phyloP scores from a whole-genome alignment of 1,140 invertebrate species.

The Drosophila obscura region DNA sequence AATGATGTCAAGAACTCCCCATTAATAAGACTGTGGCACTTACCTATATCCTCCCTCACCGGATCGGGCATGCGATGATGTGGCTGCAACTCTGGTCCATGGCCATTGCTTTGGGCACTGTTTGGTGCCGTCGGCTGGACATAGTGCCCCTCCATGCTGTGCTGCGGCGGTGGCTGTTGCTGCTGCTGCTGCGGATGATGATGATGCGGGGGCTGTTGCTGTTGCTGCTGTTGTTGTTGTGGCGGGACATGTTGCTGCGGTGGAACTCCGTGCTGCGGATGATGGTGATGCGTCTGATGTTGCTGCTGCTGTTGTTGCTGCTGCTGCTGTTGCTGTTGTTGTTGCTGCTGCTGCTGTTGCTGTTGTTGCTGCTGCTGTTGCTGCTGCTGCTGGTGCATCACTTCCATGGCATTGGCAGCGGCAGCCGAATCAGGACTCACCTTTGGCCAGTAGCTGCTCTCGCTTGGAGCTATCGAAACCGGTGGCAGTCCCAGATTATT shows the following conservation, averaged over 20 bases:
- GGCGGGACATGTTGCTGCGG: constrained; percentile 70
- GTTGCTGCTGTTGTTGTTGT: constrained; percentile 68
- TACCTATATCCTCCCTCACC: constrained; percentile 84
- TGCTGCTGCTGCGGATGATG: constrained; percentile 87
- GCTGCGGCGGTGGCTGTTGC: constrained; percentile 73
- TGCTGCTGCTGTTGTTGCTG: constrained; percentile 62
- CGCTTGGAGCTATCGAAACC: constrained; percentile 84
- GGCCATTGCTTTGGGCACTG: constrained; percentile 67
- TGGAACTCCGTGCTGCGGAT: constrained; percentile 61
- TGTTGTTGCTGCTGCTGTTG: constrained; percentile 84
- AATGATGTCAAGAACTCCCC: not conserved
- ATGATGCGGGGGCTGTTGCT: constrained; percentile 83
- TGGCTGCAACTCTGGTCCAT: constrained; percentile 68
- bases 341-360: constrained; percentile 71
- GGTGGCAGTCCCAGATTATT: constrained; percentile 69
- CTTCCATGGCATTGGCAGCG: constrained; percentile 88
- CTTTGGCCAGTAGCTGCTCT: constrained; percentile 92
- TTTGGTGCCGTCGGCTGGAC: constrained; percentile 62
- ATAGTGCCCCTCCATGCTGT: constrained; percentile 73
- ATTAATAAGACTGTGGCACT: constrained; percentile 20
- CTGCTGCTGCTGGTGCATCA: constrained; percentile 88
- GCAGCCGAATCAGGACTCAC: constrained; percentile 90
- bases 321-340: constrained; percentile 63
- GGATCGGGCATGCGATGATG: constrained; percentile 83
- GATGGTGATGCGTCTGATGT: constrained; percentile 57